Conservation (phyloP, 1,140 invertebrate species). For the Dendrolimus kikuchii region DNA sequence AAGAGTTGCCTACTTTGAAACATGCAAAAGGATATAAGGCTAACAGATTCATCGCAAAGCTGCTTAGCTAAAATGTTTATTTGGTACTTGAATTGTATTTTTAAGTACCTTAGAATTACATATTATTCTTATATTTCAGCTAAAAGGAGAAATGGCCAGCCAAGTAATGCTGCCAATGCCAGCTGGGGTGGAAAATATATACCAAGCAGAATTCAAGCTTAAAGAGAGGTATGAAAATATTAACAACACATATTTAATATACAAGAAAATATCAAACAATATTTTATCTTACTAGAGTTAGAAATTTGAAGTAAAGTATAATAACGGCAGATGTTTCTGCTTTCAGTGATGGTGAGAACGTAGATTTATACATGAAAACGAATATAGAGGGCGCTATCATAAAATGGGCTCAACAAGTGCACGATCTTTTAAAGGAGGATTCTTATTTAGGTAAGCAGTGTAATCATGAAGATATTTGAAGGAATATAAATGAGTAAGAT, state of each 20-base stretch:
- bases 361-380: slow-evolving; percentile 80
- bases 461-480: slow-evolving; percentile 2
- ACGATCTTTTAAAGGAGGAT: slow-evolving; percentile 83
- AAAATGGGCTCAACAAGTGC: slow-evolving; percentile 86
- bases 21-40: no score
- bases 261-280: background rate
- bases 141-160: slow-evolving; percentile 73
- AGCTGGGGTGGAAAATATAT: slow-evolving; percentile 80
- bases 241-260: background rate
- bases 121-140: slow-evolving; percentile 34
- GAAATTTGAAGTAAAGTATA: background rate
- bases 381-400: slow-evolving; percentile 87
- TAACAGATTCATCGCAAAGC: no score
- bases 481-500: background rate
- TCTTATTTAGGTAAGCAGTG: slow-evolving; percentile 69
- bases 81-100: no score
- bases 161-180: slow-evolving; percentile 83
- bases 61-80: no score
- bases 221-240: slow-evolving; percentile 68
- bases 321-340: background rate
- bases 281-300: background rate
- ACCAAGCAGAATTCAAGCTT: slow-evolving; percentile 72
- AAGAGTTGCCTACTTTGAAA: no score
- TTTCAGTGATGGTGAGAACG: slow-evolving; percentile 64
- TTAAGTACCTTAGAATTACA: no score